phyloP scores from a whole-genome alignment of 1,140 invertebrate species.

The Proctacanthus coquilletti region DNA sequence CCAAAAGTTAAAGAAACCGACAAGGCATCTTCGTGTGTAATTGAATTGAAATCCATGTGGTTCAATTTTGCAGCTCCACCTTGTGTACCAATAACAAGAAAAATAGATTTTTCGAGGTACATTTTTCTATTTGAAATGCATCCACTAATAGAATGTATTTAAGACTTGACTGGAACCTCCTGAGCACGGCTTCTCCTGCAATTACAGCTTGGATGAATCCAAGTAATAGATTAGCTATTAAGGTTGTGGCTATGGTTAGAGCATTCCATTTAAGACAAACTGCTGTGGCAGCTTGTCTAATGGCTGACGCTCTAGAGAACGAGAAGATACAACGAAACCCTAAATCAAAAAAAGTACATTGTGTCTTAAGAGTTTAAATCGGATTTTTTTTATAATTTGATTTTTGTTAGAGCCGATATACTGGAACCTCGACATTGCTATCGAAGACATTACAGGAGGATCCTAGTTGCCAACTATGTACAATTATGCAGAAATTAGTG shows the following conservation, averaged over 20 bases:
- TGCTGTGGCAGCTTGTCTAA: constrained; percentile 82
- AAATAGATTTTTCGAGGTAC: constrained; percentile 85
- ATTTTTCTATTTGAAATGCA: constrained; percentile 9
- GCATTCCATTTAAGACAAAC: constrained; percentile 60
- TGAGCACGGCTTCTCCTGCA: constrained; percentile 88
- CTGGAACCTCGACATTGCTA: constrained; percentile 66
- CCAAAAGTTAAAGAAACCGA: constrained; percentile 25
- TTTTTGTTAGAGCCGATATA: constrained; percentile 63
- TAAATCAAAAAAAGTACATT: constrained; percentile 24
- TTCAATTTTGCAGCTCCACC: constrained; percentile 96
- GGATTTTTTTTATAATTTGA: constrained; percentile 3
- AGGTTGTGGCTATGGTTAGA: constrained; percentile 61
- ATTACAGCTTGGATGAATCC: constrained; percentile 98
- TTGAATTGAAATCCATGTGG: constrained; percentile 84
- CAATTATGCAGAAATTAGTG: constrained; percentile 74
- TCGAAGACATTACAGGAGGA: constrained; percentile 88
- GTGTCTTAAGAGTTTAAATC: not conserved
- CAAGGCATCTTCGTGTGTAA: constrained; percentile 58
- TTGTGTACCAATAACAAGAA: constrained; percentile 80
- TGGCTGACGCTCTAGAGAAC: constrained; percentile 83
- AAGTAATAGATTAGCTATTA: constrained; percentile 70
- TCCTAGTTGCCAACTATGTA: constrained; percentile 86
- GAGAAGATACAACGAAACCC: constrained; percentile 28
- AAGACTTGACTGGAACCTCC: constrained; percentile 87
- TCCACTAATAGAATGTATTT: constrained; percentile 10